Evolutionary conservation across 2,888 invertebrate species (phyloP).

Genomic region (Chymomyza amoena): DNA sequence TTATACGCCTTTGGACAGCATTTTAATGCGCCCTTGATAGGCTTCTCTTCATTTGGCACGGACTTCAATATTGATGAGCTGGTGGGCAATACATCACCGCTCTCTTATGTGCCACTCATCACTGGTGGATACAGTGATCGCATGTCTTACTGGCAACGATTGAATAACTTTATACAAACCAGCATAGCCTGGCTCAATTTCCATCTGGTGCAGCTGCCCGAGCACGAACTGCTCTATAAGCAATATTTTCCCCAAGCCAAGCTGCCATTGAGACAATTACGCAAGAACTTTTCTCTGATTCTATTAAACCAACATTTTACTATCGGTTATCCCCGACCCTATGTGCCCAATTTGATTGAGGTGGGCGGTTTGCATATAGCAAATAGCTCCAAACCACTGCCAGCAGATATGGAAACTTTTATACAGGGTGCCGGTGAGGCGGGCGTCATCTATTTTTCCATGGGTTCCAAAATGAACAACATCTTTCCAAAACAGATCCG

Average conservation of each 20-base stretch:
- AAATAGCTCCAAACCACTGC: constrained; percentile 61
- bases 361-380: constrained; percentile 77
- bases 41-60: constrained; percentile 63
- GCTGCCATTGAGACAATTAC: constrained; percentile 48
- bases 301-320: constrained; percentile 76
- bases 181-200: constrained; percentile 57
- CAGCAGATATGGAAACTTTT: constrained; percentile 74
- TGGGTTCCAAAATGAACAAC: constrained; percentile 78
- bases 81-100: constrained; percentile 68
- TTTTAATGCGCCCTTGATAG: constrained; percentile 73
- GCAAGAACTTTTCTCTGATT: constrained; percentile 68
- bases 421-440: constrained; percentile 75
- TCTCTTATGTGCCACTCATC: constrained; percentile 56
- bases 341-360: constrained; percentile 76
- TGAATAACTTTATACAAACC: constrained; percentile 63
- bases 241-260: constrained; percentile 52
- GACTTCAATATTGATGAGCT: constrained; percentile 66
- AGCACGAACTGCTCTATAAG: constrained; percentile 46
- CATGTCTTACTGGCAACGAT: constrained; percentile 75
- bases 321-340: constrained; percentile 70
- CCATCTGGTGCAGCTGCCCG: constrained; percentile 55
- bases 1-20: constrained; percentile 70
- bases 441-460: constrained; percentile 79
- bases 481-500: constrained; percentile 57
- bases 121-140: constrained; percentile 59